Evolutionary conservation across 1,140 invertebrate genomes (phyloP), one percentile per base, ranked within the genome.

Genomic region (Nasonia vitripennis): DNA sequence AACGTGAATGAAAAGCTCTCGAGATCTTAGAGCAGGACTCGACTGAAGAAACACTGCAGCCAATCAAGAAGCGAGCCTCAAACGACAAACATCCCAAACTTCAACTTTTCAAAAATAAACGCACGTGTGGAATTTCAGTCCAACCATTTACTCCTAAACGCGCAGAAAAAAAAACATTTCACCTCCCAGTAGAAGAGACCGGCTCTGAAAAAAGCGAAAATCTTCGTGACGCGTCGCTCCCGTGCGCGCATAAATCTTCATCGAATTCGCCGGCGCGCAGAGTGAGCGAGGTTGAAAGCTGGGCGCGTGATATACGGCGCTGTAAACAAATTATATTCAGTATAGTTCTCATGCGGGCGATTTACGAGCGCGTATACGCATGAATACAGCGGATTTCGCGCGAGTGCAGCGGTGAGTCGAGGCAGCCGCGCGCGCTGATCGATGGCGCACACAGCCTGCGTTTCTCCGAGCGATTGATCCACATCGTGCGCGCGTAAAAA

Each of bases 281-380:
- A 67, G 62, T 5, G 23, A 23, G 48, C 27, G 45, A 62, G 27
- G 2, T 70, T 4, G 51, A 71, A 41, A n/a, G 78, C 27, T 51
- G 37, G 14, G 45, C 27, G 45, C 37, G 71, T 74, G 80, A 82
- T 82, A 74, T 62, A 82, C 70, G 45, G 14, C 51, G n/a, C 34
- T 45, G 73, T 67, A 77, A 67, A 67, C 81, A 83, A 83, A 83
- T 83, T 83, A 83, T 77, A 67, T 67, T 62, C 48, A 14, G 51
- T 82, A 48, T 37, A 82, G 70, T 67, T 75, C 48, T 83, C 81
- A 62, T 75, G 81, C 70, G 81, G 48, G 71, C 70, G 71, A 82
- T 82, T 82, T 75, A 75, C 68, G 68, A 71, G 68, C 27, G 68
- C 10, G 27, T 67, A n/a, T 20, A 67, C 68, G 73, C 73, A 17